Conservation (phyloP, 2,888 invertebrate genomes). For the Fragum sueziense region DNA sequence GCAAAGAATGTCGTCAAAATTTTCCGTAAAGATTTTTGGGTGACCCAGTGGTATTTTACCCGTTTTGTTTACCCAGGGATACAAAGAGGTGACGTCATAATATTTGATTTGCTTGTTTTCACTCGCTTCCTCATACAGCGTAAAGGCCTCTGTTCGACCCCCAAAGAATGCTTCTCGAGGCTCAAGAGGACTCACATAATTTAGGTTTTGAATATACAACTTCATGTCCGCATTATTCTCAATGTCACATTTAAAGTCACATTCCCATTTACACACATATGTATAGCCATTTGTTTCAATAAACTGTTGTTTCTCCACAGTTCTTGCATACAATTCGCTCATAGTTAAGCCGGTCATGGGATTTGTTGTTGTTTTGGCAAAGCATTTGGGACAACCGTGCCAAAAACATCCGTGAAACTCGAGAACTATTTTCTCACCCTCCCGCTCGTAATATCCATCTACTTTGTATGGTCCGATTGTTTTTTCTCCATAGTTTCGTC, state of each 20-base stretch:
- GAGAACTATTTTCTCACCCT: conserved; percentile 9
- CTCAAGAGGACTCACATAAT: conserved; percentile 56
- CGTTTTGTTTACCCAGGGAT: too few species aligned
- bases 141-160: too few species aligned
- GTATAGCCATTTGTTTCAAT: conserved; percentile 27
- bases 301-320: conserved; percentile 26
- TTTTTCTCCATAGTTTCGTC: conserved; percentile 30
- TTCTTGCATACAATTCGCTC: conserved; percentile 31
- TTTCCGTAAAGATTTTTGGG: conserved; percentile 61
- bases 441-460: conserved; percentile 29
- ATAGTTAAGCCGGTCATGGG: conserved; percentile 21
- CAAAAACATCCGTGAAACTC: conserved; percentile 39
- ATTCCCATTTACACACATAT: conserved; percentile 34
- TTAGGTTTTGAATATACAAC: conserved; percentile 41
- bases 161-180: conserved; percentile 71
- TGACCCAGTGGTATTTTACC: conserved; percentile 66
- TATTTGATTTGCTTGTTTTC: conserved; percentile 64
- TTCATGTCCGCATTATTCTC: conserved; percentile 51
- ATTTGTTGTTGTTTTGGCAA: conserved; percentile 18
- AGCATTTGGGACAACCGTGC: conserved; percentile 32
- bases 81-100: conserved; percentile 61
- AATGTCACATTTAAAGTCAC: conserved; percentile 51
- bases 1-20: conserved; percentile 57
- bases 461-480: conserved; percentile 25
- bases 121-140: conserved; percentile 58